Base-by-base conservation (phyloP, 1,140 invertebrate species). In the Drosophila albomicans region DNA sequence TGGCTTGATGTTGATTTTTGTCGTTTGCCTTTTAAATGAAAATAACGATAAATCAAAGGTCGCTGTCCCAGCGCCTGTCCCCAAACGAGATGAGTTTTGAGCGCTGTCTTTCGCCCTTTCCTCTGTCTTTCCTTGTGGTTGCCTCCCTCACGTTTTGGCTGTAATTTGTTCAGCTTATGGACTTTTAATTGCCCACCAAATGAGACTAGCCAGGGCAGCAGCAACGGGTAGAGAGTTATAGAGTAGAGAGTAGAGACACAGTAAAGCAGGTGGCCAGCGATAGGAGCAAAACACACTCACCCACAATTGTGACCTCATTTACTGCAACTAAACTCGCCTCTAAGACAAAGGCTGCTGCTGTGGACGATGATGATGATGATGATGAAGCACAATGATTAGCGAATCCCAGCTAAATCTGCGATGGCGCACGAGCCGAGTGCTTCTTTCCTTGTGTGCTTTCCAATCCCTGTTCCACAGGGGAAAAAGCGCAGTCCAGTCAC, bases 21-120 rank as follows among this genome's bases (percentile, higher is more conserved):
- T 88, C 85, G 86, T 85, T 88, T 85, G 86, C 81, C 81, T 88
- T 88, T 88, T 88, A 88, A 88, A 88, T 89, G 54, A 89, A 89
- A 88, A 85, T 88, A 88, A 89, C 85, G 66, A 88, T 88, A 89
- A 88, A 88, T 88, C 85, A 88, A 89, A 85, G 85, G 74, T 85
- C 81, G 78, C 70, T 76, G 70, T 72, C 58, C 62, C 54, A 57
- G 51, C 11, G 2, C 11, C 11, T 16, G 68, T 56, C 51, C 48
- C 57, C 32, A 69, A 78, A 65, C 38, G 57, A 67, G 41, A 72
- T 77, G 72, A 32, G 58, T 52, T 77, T 66, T 67, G 73, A 35
- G 67, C 61, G 57, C 32, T 65, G 25, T 16, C 48, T 25, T 25
- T 25, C 20, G 20, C 20, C 20, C 20, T 25, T 25, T 25, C 49